phyloP scores from a whole-genome alignment of 2,797 vertebrate genomes.

The Malurus leucopterus region DNA sequence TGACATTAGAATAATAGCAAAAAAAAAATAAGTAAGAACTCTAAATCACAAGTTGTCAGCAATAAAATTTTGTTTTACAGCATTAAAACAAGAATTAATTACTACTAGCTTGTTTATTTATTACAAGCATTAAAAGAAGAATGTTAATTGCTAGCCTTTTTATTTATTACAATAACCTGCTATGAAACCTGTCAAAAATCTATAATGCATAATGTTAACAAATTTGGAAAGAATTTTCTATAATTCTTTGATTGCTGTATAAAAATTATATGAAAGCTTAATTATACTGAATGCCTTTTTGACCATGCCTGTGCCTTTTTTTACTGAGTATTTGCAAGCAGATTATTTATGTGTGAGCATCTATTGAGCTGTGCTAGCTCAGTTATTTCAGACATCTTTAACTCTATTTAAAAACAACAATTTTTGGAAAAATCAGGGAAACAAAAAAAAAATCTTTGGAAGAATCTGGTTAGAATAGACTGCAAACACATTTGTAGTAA shows the following conservation, averaged over 20 bases:
- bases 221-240: background rate
- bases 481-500: background rate
- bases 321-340: background rate
- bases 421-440: background rate
- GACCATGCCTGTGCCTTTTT: background rate
- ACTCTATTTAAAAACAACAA: background rate
- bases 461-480: background rate
- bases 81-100: background rate
- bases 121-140: background rate
- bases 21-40: background rate
- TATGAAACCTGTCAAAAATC: background rate
- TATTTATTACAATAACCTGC: background rate
- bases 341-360: background rate
- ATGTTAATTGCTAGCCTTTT: background rate
- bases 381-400: background rate
- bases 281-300: background rate
- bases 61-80: background rate
- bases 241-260: background rate
- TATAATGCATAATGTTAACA: background rate
- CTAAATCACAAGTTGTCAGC: background rate
- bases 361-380: background rate
- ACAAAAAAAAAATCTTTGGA: background rate
- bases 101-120: background rate
- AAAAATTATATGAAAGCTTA: background rate
- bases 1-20: background rate